phyloP scores from a whole-genome alignment of 2,113 vertebrate species.

The Clarias gariepinus region DNA sequence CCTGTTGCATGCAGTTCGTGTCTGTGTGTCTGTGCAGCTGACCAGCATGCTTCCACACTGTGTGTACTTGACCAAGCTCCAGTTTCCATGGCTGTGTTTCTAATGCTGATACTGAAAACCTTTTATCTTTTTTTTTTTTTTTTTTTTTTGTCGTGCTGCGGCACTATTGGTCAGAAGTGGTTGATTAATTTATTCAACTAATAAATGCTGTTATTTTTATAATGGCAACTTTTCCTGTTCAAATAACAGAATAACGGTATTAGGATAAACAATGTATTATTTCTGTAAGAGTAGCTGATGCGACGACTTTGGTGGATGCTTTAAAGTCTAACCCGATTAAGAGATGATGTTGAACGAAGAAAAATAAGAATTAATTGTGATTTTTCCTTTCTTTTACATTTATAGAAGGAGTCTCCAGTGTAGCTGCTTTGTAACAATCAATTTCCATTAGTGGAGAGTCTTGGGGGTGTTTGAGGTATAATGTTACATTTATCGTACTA shows the following conservation, averaged over 20 bases:
- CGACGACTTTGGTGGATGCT: background rate
- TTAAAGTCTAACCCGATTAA: background rate
- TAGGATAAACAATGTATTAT: background rate
- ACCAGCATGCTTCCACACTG: conserved; percentile 37
- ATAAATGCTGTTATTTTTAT: too few relatives aligned
- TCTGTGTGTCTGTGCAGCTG: conserved; percentile 32
- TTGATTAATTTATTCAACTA: too few relatives aligned
- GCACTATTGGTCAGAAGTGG: background rate
- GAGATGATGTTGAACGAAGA: background rate
- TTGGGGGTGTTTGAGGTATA: background rate
- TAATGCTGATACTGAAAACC: background rate
- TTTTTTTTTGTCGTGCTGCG: background rate
- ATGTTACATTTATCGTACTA: too few relatives aligned
- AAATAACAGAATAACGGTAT: background rate
- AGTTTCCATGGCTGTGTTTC: conserved; percentile 17
- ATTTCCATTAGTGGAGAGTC: background rate
- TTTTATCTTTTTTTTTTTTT: too few relatives aligned
- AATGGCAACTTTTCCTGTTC: background rate
- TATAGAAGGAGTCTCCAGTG: background rate
- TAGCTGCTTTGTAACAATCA: background rate
- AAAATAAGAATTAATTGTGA: background rate
- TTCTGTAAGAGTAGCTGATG: background rate
- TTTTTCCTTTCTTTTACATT: background rate
- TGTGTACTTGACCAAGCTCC: background rate
- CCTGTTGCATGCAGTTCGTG: conserved; percentile 49